Evolutionary conservation across 2,888 invertebrate genomes (phyloP).

Genomic region (Tipula vernalis): DNA sequence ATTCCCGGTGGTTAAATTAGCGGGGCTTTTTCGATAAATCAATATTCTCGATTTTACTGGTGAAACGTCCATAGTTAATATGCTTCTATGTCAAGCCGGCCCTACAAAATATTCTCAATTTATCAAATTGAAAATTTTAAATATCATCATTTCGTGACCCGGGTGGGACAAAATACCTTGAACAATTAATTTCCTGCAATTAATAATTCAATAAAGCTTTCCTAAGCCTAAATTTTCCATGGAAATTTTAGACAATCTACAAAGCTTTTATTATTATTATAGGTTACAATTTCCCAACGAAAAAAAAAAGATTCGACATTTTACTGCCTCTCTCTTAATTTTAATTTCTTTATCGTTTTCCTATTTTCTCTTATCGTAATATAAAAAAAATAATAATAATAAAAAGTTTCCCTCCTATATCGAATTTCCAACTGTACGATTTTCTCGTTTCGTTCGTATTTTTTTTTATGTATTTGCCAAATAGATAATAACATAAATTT

Average conservation of each 20-base stretch:
- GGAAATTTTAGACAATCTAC: not conserved
- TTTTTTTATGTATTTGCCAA: not conserved
- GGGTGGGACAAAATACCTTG: not conserved
- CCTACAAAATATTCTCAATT: too few species aligned
- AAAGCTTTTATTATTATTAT: not conserved
- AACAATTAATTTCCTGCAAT: not conserved
- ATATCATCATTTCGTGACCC: not conserved
- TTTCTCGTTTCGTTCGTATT: not conserved
- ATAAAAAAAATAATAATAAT: not conserved
- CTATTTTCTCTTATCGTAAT: not conserved
- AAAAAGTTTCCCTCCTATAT: constrained; percentile 1
- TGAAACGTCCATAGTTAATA: too few species aligned
- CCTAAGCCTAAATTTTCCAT: not conserved
- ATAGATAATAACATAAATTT: not conserved
- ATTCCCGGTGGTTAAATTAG: too few species aligned
- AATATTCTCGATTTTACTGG: too few species aligned
- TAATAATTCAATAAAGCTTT: not conserved
- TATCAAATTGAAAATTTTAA: too few species aligned
- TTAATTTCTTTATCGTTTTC: not conserved
- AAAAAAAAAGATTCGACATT: not conserved
- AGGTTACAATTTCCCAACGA: not conserved
- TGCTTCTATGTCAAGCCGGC: too few species aligned
- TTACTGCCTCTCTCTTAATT: not conserved
- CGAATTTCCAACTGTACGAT: not conserved
- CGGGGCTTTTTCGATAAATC: too few species aligned